Evolutionary conservation across 2,113 vertebrate genomes (phyloP).

Genomic region (Tenebrosternarchus preto): DNA sequence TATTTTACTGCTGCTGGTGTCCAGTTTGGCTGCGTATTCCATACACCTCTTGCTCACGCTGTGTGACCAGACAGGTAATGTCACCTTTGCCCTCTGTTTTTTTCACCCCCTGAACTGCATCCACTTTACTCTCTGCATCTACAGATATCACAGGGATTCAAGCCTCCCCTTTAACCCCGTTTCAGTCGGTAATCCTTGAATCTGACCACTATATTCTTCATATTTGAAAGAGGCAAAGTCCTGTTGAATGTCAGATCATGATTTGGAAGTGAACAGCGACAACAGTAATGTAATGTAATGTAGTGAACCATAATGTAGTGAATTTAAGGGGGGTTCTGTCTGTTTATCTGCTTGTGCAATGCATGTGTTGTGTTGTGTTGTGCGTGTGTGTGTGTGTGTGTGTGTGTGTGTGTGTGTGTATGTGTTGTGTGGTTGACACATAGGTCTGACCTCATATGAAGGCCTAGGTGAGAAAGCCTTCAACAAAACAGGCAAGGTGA

Average conservation of each 20-base stretch:
- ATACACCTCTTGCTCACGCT: constrained; percentile 89
- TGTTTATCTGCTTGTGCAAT: background rate
- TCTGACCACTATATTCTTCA: too few species aligned
- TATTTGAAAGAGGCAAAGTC: too few species aligned
- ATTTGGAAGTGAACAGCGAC: too few species aligned
- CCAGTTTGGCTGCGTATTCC: constrained; percentile 84
- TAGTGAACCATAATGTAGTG: too few species aligned
- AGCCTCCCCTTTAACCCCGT: too few species aligned
- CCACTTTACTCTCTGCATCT: background rate
- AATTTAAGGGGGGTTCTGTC: too few species aligned
- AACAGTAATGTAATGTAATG: too few species aligned
- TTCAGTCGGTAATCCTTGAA: too few species aligned
- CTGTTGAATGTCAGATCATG: too few species aligned
- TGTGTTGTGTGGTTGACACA: constrained; percentile 25
- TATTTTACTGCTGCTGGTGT: constrained; percentile 84
- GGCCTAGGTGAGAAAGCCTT: constrained; percentile 88
- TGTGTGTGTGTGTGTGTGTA: constrained; percentile 21
- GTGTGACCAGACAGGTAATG: constrained; percentile 92
- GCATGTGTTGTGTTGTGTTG: constrained; percentile 1
- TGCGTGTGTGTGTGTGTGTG: constrained; percentile 19
- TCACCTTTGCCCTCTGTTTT: background rate
- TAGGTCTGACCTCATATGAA: constrained; percentile 91
- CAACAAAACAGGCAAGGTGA: constrained; percentile 85
- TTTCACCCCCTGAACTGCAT: background rate
- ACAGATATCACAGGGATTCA: background rate